Base-by-base conservation (phyloP, 2,888 invertebrate genomes). In the Plebejus argus region DNA sequence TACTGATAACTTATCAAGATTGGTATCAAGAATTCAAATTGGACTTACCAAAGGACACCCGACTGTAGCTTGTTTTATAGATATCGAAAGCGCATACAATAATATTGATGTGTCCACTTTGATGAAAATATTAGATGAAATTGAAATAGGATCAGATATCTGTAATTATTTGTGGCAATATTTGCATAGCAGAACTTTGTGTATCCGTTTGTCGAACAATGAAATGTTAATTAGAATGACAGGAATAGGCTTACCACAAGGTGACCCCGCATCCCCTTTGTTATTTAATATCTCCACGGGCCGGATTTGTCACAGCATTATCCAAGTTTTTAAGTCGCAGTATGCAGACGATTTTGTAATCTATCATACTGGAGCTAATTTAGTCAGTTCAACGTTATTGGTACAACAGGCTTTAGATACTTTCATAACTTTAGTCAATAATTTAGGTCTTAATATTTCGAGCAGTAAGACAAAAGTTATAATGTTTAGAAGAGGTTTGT, bases 51-150 rank as follows among this genome's bases (percentile, higher is more conserved):
- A 78, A 20, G 71, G 76, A 12, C 4, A 15, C 8, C 1, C 58
- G 3, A 81, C 81, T n/a, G 45, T 81, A 1, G 77, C 61, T 20
- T 81, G 79, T 70, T 81, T 81, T 77, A 39, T 79, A n/a, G 79
- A 81, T 75, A 79, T 79, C 49, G 78, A 79, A 5, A 76, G 66
- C n/a, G 79, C 79, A 5, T 78, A 78, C 45, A 80, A 80, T 75
- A 80, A 80, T 61, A 8, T 39, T 7, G 39, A 39, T 39, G 39
- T 39, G 39, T 39, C 4, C 4, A 7, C 7, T 39, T 4, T 79
- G n/a, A 20, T 80, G 39, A 12, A 53, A 18, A 76, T 56, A 12
- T 76, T 79, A 53, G 76, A 78, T 28, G 33, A 18, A 20, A 35
- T 79, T 20, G 78, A 76, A 12, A 72, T 78, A 33, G 80, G 66